These are phyloP conservation scores for Aphaenogaster floridana DNA, from an alignment of 1,140 invertebrate genomes.

Conservation along the genomic window DNA sequence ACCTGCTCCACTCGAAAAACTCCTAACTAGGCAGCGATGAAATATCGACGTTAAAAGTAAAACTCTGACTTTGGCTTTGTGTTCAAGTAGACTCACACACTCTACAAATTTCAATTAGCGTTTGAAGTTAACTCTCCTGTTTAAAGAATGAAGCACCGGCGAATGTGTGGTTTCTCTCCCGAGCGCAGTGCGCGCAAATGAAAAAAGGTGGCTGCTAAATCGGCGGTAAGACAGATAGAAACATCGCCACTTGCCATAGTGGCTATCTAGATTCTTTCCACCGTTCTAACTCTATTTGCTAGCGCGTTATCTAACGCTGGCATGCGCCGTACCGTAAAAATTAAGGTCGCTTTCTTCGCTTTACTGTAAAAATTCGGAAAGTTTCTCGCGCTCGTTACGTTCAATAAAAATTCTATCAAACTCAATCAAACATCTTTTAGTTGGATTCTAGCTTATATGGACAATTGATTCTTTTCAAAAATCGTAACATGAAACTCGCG, in stretches of 20 bases:
- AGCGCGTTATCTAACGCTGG: background rate
- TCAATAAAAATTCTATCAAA: slow-evolving; percentile 6
- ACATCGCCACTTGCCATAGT: slow-evolving; percentile 6
- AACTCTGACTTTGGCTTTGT: slow-evolving; percentile 21
- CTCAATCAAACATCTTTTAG: background rate
- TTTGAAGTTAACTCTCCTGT: slow-evolving; percentile 38
- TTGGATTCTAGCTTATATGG: background rate
- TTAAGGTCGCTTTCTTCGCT: background rate
- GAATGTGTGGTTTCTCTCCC: slow-evolving; percentile 24
- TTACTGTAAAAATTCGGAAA: background rate
- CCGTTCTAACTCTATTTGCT: slow-evolving; percentile 6
- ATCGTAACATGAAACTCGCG: background rate
- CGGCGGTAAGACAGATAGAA: slow-evolving; percentile 27
- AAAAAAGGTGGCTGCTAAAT: slow-evolving; percentile 21
- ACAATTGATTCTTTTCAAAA: slow-evolving; percentile 16
- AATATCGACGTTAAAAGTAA: slow-evolving; percentile 49
- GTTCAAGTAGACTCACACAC: slow-evolving; percentile 31
- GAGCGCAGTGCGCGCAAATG: slow-evolving; percentile 21
- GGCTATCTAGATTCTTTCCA: slow-evolving; percentile 18
- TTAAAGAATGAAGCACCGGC: slow-evolving; percentile 22
- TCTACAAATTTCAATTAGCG: slow-evolving; percentile 57
- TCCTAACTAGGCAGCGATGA: slow-evolving; percentile 25
- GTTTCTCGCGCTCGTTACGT: background rate
- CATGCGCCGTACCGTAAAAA: background rate
- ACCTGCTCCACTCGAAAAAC: slow-evolving; percentile 22